phyloP scores from a whole-genome alignment of 2,888 invertebrate species.

The Polymixis lichenea region DNA sequence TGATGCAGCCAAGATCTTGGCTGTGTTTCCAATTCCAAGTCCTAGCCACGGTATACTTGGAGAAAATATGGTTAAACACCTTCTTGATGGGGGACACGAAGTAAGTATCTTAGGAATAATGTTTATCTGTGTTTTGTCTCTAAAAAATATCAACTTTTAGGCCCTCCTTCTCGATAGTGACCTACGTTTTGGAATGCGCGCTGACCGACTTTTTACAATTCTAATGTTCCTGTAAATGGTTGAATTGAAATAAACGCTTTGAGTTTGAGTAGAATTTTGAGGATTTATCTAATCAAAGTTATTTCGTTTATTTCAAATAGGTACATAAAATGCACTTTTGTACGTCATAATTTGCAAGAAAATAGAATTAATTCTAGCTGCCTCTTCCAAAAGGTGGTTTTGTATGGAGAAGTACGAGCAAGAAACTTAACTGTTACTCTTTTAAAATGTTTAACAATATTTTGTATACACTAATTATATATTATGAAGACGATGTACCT shows the following conservation, averaged over 20 bases:
- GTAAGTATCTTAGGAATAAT: conserved; percentile 57
- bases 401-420: background rate
- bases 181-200: too few relatives aligned
- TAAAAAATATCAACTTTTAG: background rate
- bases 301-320: background rate
- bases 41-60: conserved; percentile 77
- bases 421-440: background rate
- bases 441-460: background rate
- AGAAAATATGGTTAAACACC: conserved; percentile 70
- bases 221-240: too few relatives aligned
- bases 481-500: background rate
- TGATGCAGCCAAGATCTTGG: conserved; percentile 71
- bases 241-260: too few relatives aligned
- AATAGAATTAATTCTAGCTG: background rate
- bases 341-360: background rate
- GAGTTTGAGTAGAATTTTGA: background rate
- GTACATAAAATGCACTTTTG: background rate
- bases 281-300: background rate
- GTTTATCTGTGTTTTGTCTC: background rate
- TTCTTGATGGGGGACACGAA: conserved; percentile 79
- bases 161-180: too few relatives aligned
- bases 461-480: background rate
- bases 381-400: background rate
- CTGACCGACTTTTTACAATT: too few relatives aligned
- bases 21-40: conserved; percentile 73